Percentiles rank a stretch among this genome's conserved stretches.
Evolutionary conservation across 2,888 invertebrate species (phyloP).

Genomic region (Apamea epomidion): DNA sequence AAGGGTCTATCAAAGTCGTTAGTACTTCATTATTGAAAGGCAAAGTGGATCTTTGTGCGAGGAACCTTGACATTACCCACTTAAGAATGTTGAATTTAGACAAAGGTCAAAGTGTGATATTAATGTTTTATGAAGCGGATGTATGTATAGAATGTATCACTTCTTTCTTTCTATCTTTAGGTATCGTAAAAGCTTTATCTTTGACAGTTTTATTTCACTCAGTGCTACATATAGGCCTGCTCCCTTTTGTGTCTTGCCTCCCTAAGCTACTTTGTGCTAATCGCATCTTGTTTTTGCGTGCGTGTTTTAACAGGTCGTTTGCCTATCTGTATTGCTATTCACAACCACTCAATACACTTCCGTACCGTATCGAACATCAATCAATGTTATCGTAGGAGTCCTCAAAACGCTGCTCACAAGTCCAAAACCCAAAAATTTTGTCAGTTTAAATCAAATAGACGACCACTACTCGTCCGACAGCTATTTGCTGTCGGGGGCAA

Average conservation of each 20-base stretch:
- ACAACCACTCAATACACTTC: too few species aligned
- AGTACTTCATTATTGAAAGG: slow-evolving; percentile 52
- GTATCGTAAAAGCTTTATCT: too few species aligned
- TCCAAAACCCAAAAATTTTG: too few species aligned
- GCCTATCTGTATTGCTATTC: neutral
- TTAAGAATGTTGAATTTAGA: slow-evolving; percentile 32
- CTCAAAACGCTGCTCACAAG: too few species aligned
- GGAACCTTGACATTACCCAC: slow-evolving; percentile 35
- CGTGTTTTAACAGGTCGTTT: neutral
- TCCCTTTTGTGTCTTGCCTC: neutral
- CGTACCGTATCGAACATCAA: too few species aligned
- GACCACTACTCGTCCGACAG: too few species aligned
- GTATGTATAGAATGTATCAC: neutral
- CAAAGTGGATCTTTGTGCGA: slow-evolving; percentile 42
- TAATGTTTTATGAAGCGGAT: slow-evolving; percentile 5
- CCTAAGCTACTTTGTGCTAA: neutral
- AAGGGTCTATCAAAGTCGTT: slow-evolving; percentile 35
- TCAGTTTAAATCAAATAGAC: too few species aligned
- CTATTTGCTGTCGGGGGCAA: too few species aligned
- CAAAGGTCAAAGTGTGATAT: neutral
- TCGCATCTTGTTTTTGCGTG: neutral
- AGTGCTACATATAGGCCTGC: too few species aligned
- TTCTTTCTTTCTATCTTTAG: neutral
- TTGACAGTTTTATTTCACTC: too few species aligned
- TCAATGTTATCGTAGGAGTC: too few species aligned